Conservation (phyloP, 2,113 vertebrate species). For the Microcebus jonahi region DNA sequence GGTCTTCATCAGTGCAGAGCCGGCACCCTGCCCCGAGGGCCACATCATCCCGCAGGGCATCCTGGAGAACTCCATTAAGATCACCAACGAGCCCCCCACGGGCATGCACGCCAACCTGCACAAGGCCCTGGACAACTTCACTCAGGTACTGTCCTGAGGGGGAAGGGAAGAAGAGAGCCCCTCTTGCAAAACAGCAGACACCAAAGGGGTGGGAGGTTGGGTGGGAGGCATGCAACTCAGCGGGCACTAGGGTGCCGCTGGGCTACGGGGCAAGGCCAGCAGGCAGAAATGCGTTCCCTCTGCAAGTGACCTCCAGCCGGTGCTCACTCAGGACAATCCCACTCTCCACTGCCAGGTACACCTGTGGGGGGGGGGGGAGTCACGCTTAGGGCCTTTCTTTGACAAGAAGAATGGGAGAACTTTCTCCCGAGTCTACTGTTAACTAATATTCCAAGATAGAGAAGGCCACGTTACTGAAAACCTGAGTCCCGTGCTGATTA, state of each 20-base stretch:
- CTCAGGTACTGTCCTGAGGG: slow-evolving; percentile 87
- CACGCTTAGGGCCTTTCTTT: neutral
- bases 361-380: too few relatives aligned
- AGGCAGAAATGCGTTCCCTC: neutral
- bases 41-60: slow-evolving; percentile 97
- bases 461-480: neutral
- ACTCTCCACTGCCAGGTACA: neutral
- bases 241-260: fast-evolving
- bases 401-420: neutral
- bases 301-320: neutral
- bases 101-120: slow-evolving; percentile 97
- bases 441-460: neutral
- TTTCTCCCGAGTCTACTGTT: neutral
- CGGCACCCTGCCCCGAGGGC: slow-evolving; percentile 87
- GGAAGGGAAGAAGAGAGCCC: neutral
- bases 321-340: neutral
- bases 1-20: slow-evolving; percentile 95
- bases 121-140: slow-evolving; percentile 97
- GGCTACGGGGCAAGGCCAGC: neutral
- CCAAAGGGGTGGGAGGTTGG: too few relatives aligned
- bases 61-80: slow-evolving; percentile 95
- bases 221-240: fast-evolving
- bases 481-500: neutral
- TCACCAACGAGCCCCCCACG: slow-evolving; percentile 93
- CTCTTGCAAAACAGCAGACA: neutral